phyloP scores from a whole-genome alignment of 2,113 vertebrate genomes.

The Sula dactylatra region DNA sequence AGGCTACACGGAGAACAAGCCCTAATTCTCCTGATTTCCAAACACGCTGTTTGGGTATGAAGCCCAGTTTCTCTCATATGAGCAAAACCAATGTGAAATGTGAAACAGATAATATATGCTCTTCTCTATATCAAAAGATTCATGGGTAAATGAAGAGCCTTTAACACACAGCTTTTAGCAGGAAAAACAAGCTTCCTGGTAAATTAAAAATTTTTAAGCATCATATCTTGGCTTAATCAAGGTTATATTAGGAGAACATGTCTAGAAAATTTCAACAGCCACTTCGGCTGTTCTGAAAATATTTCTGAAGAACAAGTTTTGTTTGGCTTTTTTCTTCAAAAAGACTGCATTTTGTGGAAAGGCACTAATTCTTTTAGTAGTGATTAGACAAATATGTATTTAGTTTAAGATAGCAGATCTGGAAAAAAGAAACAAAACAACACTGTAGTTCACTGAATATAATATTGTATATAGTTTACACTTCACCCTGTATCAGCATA shows the following conservation, averaged over 20 bases:
- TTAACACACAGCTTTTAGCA: background rate
- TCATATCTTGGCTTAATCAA: background rate
- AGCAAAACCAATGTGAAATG: background rate
- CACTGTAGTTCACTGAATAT: background rate
- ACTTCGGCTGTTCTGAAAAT: background rate
- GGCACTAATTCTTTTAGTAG: background rate
- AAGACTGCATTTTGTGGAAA: background rate
- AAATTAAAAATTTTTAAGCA: background rate
- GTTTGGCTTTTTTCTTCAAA: background rate
- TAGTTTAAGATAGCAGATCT: background rate
- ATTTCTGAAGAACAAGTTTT: background rate
- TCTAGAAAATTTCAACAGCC: background rate
- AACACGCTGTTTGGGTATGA: background rate
- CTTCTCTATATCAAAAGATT: background rate
- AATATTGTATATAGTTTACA: background rate
- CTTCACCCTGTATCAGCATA: background rate
- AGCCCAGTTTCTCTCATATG: background rate
- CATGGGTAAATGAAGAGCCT: background rate
- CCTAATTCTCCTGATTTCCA: background rate
- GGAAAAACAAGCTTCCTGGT: background rate
- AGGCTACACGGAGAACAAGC: background rate
- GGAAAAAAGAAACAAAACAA: background rate
- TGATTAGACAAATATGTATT: background rate
- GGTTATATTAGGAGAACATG: background rate
- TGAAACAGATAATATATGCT: background rate